These are phyloP conservation scores for Orthonychiurus folsomi DNA, from an alignment of 2,888 invertebrate genomes.

Conservation along the genomic window DNA sequence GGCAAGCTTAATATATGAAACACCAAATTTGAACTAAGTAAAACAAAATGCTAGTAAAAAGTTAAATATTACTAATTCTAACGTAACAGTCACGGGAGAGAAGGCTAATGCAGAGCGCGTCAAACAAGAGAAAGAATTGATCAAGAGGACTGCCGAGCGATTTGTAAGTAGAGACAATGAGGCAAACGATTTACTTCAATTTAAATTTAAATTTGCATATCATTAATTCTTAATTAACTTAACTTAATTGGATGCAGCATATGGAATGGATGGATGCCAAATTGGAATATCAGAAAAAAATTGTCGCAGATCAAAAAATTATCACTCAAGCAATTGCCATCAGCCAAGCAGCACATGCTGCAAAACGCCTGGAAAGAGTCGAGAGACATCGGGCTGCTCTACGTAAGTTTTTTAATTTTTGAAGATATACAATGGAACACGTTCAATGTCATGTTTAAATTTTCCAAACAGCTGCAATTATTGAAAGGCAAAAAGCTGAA, in stretches of 20 bases:
- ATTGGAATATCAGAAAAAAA: conserved; percentile 3
- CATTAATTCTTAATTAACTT: too few relatives aligned
- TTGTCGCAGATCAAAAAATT: neutral
- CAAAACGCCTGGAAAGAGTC: neutral
- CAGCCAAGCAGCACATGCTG: neutral
- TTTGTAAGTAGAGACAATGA: too few relatives aligned
- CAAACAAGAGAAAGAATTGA: neutral
- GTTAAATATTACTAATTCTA: neutral
- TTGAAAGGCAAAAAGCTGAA: neutral
- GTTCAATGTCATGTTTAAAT: too few relatives aligned
- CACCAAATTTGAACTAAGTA: neutral
- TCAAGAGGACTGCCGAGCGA: neutral
- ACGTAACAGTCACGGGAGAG: neutral
- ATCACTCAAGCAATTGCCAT: too few relatives aligned
- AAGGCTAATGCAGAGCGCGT: neutral
- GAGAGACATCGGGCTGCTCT: too few relatives aligned
- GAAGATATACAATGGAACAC: too few relatives aligned
- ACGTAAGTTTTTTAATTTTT: too few relatives aligned
- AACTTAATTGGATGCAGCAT: too few relatives aligned
- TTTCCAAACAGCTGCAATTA: neutral
- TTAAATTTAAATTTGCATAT: too few relatives aligned
- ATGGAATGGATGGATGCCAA: neutral
- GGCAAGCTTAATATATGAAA: neutral
- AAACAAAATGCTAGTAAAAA: too few relatives aligned
- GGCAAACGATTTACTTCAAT: too few relatives aligned